A percentile compares a stretch with the other conserved stretches of the same genome.
Conservation (phyloP, 2,797 vertebrate species). For the Morus bassanus region DNA sequence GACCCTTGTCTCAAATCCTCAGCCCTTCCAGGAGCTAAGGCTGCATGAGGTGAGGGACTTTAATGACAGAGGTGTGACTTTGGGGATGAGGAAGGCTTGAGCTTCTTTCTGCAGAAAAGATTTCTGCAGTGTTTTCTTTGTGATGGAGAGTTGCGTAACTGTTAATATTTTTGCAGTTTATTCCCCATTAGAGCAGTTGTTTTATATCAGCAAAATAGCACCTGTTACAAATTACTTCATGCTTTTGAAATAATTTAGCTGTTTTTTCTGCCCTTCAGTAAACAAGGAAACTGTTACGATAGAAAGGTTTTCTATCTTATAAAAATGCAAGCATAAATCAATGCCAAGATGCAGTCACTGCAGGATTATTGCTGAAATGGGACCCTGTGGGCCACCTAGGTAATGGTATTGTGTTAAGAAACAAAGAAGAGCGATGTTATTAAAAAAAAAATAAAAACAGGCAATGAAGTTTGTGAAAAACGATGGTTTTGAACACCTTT, state of each 20-base stretch:
- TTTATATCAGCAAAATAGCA: conserved; percentile 7
- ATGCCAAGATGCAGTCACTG: neutral
- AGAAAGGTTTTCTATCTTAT: conserved; percentile 11
- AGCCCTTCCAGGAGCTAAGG: neutral
- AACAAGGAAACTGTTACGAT: neutral
- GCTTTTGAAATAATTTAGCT: conserved; percentile 27
- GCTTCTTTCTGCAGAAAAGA: neutral
- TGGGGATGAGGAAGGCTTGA: neutral
- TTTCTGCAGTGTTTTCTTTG: neutral
- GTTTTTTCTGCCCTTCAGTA: neutral
- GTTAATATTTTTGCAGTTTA: neutral
- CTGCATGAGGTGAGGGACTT: neutral
- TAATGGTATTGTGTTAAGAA: neutral
- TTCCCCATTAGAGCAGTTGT: neutral
- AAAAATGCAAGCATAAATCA: conserved; percentile 52
- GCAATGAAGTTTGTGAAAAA: neutral
- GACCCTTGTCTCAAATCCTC: neutral
- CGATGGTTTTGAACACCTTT: neutral
- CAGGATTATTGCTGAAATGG: conserved; percentile 6
- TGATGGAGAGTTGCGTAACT: neutral
- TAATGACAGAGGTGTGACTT: neutral
- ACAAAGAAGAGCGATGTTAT: neutral
- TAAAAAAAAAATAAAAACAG: neutral
- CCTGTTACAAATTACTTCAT: conserved; percentile 19
- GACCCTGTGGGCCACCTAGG: neutral